Evolutionary conservation across 2,888 invertebrate species (phyloP), one percentile per base, ranked within the genome.

Genomic region (Scaptomyza flava): DNA sequence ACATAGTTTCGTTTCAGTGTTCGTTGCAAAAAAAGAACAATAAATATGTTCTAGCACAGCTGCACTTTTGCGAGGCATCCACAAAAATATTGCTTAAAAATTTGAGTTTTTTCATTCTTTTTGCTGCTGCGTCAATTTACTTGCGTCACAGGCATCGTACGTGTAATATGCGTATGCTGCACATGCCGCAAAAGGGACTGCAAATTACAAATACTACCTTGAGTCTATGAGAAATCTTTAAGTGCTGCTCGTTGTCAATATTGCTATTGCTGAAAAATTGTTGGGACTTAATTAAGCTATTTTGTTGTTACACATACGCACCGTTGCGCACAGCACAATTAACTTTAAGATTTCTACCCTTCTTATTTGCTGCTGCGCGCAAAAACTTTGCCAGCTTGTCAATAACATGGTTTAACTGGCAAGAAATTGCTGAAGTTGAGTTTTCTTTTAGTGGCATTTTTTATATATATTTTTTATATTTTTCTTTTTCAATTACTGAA

Each of bases 281-380:
- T 48, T 68, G 58, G 42, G 27, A 41, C 57, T 71, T 84, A 81
- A 83, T 87, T 81, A 84, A 81, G 75, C 56, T 54, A 64, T 56
- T 48, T 71, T 65, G 65, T 75, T 77, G 77, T 79, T 74, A 63
- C 75, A 71, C 72, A 85, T 74, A 73, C 85, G 85, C 82, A 45
- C 46, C 69, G 72, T 62, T 73, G 87, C 70, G 68, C 72, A 38
- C 46, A 45, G 60, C 38, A 77, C 62, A 79, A 76, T 82, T 74
- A 65, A 72, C 63, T 76, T 57, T 23, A 68, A 70, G 68, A 72
- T 62, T n/a, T 42, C 12, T 14, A 20, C 11, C 34, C 33, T 47
- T 45, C 14, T 50, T 66, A 43, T 46, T 42, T 41, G 23, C 31
- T 34, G 31, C 6, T 20, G 31, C 11, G 17, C 12, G 3, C 9